Evolutionary conservation across 2,888 invertebrate genomes (phyloP).

Genomic region (Tachystola acroxantha): DNA sequence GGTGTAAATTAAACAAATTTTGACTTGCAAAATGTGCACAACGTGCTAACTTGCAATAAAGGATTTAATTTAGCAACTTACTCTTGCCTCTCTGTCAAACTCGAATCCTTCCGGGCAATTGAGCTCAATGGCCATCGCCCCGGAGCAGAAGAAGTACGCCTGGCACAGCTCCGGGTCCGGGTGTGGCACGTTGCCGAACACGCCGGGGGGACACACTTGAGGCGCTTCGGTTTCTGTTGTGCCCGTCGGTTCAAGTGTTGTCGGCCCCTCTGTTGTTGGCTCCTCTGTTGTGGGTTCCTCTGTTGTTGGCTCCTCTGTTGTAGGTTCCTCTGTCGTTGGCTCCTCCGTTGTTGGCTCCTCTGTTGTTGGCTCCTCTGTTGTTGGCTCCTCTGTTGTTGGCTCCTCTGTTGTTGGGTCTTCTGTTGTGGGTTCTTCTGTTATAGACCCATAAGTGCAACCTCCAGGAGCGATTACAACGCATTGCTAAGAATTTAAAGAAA

Average conservation of each 20-base stretch:
- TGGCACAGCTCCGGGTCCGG: constrained; percentile 24
- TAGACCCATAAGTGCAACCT: constrained; percentile 17
- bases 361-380: not conserved
- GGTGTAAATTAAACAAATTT: too few species aligned
- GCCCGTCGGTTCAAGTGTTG: not conserved
- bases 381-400: not conserved
- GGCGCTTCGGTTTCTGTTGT: constrained; percentile 2
- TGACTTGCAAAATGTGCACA: too few species aligned
- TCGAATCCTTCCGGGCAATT: constrained; percentile 25
- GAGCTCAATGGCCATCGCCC: constrained; percentile 19
- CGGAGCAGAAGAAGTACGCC: constrained; percentile 28
- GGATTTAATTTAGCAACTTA: too few species aligned
- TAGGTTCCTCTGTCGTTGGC: not conserved
- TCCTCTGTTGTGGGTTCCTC: not conserved
- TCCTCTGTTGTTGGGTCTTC: not conserved
- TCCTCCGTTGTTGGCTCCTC: not conserved
- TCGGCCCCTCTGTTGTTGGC: not conserved
- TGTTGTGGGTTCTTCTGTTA: not conserved
- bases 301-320: not conserved
- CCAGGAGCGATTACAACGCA: constrained; percentile 21
- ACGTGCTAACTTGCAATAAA: too few species aligned
- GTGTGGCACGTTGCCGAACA: constrained; percentile 27
- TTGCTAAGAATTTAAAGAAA: constrained; percentile 13
- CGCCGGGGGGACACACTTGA: constrained; percentile 21
- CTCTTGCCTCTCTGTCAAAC: constrained; percentile 21